Base-by-base conservation (phyloP, 2,797 vertebrate species). In the Enteromius viviparus region DNA sequence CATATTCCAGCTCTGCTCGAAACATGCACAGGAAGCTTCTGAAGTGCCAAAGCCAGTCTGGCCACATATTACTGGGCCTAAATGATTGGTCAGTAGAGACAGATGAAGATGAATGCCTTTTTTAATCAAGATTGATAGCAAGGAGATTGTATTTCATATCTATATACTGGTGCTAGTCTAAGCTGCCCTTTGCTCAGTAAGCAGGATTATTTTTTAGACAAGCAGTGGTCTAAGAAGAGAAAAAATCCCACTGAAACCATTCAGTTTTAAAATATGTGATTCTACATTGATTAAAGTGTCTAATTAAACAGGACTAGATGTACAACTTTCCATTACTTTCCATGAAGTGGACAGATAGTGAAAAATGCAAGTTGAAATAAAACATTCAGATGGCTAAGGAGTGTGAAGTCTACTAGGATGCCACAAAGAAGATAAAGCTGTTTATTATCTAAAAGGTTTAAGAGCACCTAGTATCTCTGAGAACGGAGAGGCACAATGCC, bases 41-140 rank as follows among this genome's bases (percentile, higher is more conserved):
- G 53, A 55, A 72, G 79, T 32, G 66, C 53, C 49, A 58, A 29
- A 60, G 66, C 37, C 66, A 58, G 21, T 71, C 23, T 11, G 17
- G 42, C 45, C 62, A 51, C 21, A 10, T 34, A 65, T 66, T 10
- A 65, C 58, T 45, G 29, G 26, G 8, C 62, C 62, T 78, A 77
- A 76, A 76, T 77, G 37, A 77, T 40, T 72, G 68, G 79, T 58
- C 68, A 71, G 68, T 45, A 40, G 53, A 81, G 68, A 58, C 79
- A 9, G 37, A 81, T 19, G 14, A 75, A 64, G 70, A 74, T 23
- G 58, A 65, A 75, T 74, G 42, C 2, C 70, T 75, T 51, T 15
- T 40, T 65, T 65, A 75, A 26, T 66, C 45, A 32, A 32, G 51
- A 55, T 21, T 58, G 34, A 58, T 70, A 70, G 40, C 23, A 53